These are phyloP conservation scores for Lanius ludovicianus DNA, from an alignment of 2,113 vertebrate species.

Conservation along the genomic window DNA sequence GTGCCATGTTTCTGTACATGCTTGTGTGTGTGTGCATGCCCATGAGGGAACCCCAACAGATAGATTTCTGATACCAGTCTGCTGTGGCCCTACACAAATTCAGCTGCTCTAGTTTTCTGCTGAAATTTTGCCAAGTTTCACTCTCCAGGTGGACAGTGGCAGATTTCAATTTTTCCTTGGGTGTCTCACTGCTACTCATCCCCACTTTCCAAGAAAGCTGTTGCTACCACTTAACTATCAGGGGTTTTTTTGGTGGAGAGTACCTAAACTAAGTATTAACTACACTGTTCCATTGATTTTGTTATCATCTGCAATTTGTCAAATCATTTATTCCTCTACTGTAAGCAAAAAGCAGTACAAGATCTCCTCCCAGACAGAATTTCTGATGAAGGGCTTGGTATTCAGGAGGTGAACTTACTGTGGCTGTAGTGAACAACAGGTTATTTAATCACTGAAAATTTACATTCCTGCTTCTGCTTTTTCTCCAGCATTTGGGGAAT, in stretches of 20 bases:
- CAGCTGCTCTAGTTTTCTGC: not conserved
- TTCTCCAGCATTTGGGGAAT: not conserved
- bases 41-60: not conserved
- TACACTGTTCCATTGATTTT: not conserved
- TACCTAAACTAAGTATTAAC: not conserved
- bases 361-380: not conserved
- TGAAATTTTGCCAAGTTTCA: not conserved
- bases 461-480: constrained; percentile 7
- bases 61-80: not conserved
- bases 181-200: not conserved
- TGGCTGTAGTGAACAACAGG: not conserved
- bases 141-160: not conserved
- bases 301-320: not conserved
- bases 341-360: not conserved
- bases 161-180: not conserved
- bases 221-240: not conserved
- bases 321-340: not conserved
- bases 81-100: not conserved
- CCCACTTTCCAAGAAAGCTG: not conserved
- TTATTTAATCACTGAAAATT: not conserved
- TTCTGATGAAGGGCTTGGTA: not conserved
- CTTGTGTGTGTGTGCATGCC: not conserved
- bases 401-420: not conserved
- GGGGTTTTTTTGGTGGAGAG: not conserved
- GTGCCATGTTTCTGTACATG: not conserved